These are phyloP conservation scores for Bombyx huttoni DNA, from an alignment of 2,888 invertebrate genomes.

Conservation along the genomic window DNA sequence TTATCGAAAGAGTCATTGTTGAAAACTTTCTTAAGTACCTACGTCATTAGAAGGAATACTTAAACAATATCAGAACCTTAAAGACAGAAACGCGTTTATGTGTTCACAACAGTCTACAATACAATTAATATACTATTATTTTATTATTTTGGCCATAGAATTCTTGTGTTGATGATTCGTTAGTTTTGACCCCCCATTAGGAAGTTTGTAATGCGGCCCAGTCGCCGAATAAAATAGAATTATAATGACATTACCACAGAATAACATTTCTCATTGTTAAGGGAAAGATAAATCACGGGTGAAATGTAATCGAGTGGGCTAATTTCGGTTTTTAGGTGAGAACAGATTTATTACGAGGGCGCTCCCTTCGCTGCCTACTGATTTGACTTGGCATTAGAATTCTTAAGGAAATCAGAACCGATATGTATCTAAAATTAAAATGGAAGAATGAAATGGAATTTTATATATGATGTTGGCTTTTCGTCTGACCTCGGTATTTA, in stretches of 20 bases:
- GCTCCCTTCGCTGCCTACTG: slow-evolving; percentile 14
- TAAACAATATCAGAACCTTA: too few species aligned
- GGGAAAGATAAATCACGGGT: slow-evolving; percentile 32
- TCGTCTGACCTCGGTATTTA: too few species aligned
- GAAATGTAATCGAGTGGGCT: slow-evolving; percentile 32
- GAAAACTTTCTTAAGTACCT: too few species aligned
- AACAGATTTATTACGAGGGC: slow-evolving; percentile 30
- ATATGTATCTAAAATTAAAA: neutral
- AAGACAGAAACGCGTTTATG: too few species aligned
- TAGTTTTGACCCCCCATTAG: neutral
- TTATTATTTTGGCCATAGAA: too few species aligned
- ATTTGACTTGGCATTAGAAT: slow-evolving; percentile 1
- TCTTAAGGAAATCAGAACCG: neutral
- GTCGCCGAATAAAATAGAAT: neutral
- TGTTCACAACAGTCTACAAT: too few species aligned
- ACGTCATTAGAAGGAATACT: too few species aligned
- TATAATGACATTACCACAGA: neutral
- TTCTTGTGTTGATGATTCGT: too few species aligned
- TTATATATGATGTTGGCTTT: too few species aligned
- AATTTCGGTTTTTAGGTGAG: slow-evolving; percentile 39
- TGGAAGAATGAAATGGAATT: too few species aligned
- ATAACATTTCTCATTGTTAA: slow-evolving; percentile 18
- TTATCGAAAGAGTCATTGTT: too few species aligned
- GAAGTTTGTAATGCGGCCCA: neutral
- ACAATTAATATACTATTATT: too few species aligned